Evolutionary conservation across 2,797 vertebrate genomes (phyloP).

Genomic region (Staurois parvus): DNA sequence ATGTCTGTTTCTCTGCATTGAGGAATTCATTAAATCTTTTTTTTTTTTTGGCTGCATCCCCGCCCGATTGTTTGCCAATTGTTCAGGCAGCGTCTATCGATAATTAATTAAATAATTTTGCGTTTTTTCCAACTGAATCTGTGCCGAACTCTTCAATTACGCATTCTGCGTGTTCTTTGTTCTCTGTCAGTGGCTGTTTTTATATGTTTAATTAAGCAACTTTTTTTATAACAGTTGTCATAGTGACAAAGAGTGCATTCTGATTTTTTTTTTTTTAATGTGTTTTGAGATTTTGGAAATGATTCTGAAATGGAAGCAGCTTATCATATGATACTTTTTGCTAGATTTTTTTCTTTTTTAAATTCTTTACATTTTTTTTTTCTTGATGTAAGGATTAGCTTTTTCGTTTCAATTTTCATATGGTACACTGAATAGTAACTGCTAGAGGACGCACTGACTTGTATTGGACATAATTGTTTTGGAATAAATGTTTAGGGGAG

Average conservation of each 20-base stretch:
- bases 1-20: constrained; percentile 39
- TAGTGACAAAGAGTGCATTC: background rate
- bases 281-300: background rate
- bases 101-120: constrained; percentile 40
- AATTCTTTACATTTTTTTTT: background rate
- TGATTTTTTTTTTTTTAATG: background rate
- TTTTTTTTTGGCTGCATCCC: constrained; percentile 7
- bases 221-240: constrained; percentile 16
- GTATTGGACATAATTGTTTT: too few relatives aligned
- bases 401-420: too few relatives aligned
- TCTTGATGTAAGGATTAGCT: too few relatives aligned
- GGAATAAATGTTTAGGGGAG: too few relatives aligned
- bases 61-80: constrained; percentile 15
- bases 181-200: constrained; percentile 30
- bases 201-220: constrained; percentile 31
- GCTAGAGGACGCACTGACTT: too few relatives aligned
- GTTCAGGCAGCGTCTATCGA: constrained; percentile 1
- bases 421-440: too few relatives aligned
- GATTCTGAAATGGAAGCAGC: background rate
- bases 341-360: background rate
- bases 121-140: constrained; percentile 40
- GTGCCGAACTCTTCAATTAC: constrained; percentile 41
- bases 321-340: background rate
- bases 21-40: constrained; percentile 33
- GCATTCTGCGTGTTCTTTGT: constrained; percentile 36